phyloP scores from a whole-genome alignment of 2,797 vertebrate genomes.

The Hemitrygon akajei region DNA sequence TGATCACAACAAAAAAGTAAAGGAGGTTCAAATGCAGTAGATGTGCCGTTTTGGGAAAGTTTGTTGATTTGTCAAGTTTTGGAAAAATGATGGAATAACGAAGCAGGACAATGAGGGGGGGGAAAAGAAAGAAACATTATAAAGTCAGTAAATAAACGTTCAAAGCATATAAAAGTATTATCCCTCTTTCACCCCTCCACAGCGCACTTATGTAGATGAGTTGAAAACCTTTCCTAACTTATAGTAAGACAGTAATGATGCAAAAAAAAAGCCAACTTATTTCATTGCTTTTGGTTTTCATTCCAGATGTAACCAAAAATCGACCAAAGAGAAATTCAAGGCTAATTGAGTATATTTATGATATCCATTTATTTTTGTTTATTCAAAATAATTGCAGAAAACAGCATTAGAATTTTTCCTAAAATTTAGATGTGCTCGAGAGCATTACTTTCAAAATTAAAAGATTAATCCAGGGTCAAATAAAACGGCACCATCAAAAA shows the following conservation, averaged over 20 bases:
- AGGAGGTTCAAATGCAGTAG: constrained; percentile 27
- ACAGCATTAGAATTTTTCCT: neutral
- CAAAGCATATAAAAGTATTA: neutral
- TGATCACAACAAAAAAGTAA: constrained; percentile 45
- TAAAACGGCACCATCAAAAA: neutral
- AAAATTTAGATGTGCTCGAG: neutral
- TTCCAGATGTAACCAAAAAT: neutral
- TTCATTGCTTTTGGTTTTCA: neutral
- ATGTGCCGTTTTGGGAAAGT: neutral
- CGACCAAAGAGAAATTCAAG: neutral
- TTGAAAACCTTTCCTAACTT: neutral
- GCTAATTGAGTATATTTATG: neutral
- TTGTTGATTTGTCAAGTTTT: constrained; percentile 6
- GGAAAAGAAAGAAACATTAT: constrained; percentile 14
- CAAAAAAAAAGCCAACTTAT: neutral
- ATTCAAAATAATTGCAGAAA: neutral
- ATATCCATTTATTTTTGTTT: neutral
- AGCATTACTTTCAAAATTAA: too few species aligned
- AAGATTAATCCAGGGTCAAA: neutral
- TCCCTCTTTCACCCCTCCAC: neutral
- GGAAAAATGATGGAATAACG: constrained; percentile 12
- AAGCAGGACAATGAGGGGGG: constrained; percentile 18
- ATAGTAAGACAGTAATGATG: neutral
- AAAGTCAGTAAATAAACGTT: constrained; percentile 7
- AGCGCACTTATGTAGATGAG: neutral